phyloP scores from a whole-genome alignment of 1,140 invertebrate species.

The Triops longicaudatus region DNA sequence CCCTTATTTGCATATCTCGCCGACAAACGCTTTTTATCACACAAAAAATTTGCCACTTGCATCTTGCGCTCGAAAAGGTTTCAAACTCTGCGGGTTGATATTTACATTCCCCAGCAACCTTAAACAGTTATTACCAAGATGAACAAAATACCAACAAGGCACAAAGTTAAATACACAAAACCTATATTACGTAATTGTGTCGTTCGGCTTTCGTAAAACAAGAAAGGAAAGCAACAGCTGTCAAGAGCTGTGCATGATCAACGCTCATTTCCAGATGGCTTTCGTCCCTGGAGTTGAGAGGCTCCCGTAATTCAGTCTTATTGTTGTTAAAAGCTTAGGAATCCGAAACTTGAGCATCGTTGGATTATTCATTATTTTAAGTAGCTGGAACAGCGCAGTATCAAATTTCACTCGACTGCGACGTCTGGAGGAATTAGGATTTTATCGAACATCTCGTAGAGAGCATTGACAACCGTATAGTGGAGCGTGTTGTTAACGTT shows the following conservation, averaged over 20 bases:
- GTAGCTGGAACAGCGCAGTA: neutral
- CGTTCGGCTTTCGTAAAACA: no score
- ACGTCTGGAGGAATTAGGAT: neutral
- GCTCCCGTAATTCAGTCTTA: neutral
- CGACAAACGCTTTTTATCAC: neutral
- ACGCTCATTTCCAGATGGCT: conserved; percentile 4
- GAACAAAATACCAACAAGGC: no score
- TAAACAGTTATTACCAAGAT: no score
- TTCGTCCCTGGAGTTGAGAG: neutral
- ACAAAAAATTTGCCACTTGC: neutral
- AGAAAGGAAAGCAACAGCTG: neutral
- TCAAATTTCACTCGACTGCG: neutral
- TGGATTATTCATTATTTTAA: neutral
- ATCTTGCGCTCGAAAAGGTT: neutral
- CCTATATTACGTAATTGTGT: no score
- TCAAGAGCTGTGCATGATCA: neutral
- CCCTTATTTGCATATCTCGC: neutral
- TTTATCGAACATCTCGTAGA: neutral
- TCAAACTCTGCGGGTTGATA: neutral
- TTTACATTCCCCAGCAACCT: neutral
- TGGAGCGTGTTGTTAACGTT: no score
- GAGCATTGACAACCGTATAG: neutral
- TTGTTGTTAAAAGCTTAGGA: neutral
- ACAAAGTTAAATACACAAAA: no score
- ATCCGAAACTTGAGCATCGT: neutral